Evolutionary conservation across 2,888 invertebrate genomes (phyloP).

Genomic region (Agrotis ipsilon): DNA sequence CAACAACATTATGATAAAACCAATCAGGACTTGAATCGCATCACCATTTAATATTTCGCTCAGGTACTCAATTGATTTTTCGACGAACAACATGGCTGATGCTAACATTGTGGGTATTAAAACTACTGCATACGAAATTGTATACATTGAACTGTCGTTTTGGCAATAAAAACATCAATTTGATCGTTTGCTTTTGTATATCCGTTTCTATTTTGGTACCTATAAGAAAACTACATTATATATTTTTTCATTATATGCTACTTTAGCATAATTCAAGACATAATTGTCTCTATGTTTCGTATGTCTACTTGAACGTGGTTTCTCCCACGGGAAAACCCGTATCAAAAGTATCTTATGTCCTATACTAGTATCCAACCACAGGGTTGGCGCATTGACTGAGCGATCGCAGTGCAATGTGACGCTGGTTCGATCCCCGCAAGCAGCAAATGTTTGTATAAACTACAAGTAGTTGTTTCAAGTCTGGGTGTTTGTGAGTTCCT

Average conservation of each 20-base stretch:
- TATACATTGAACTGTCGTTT: slow-evolving; percentile 18
- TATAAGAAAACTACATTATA: neutral
- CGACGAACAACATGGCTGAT: slow-evolving; percentile 18
- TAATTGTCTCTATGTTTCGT: neutral
- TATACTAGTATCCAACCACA: no score
- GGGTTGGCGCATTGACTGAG: no score
- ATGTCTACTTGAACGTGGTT: neutral
- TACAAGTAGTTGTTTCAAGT: no score
- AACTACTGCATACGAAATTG: slow-evolving; percentile 29
- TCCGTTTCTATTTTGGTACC: neutral
- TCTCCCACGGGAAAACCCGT: no score
- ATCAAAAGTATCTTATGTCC: no score
- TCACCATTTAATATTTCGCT: slow-evolving; percentile 40
- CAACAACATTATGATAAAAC: slow-evolving; percentile 16
- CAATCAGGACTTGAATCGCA: slow-evolving; percentile 21
- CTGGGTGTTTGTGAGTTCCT: no score
- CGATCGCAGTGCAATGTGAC: no score
- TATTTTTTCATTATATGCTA: no score
- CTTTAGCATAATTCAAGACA: neutral
- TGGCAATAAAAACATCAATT: slow-evolving; percentile 6
- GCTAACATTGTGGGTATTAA: slow-evolving; percentile 4
- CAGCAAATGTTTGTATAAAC: no score
- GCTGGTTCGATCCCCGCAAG: no score
- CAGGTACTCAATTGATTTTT: slow-evolving; percentile 41
- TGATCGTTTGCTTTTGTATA: slow-evolving; percentile 3